Conservation (phyloP, 2,888 invertebrate species). For the Endomychus coccineus region DNA sequence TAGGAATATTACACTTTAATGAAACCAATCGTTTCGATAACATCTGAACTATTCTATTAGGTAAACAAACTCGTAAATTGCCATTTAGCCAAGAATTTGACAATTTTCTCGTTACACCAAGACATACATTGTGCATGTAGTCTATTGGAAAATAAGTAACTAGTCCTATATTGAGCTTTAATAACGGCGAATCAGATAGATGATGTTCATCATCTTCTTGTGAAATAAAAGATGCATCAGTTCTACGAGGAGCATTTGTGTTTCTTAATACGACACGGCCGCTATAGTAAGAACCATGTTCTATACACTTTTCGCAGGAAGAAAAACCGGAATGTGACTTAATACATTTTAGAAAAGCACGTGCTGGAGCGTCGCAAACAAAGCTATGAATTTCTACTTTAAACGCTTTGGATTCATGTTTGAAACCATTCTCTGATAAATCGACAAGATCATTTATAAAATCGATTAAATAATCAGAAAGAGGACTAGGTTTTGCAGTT, state of each 20-base stretch:
- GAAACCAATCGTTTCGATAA: neutral
- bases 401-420: conserved; percentile 5
- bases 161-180: neutral
- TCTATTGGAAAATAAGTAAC: neutral
- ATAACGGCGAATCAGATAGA: neutral
- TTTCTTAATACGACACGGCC: conserved; percentile 10
- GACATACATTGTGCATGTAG: no score
- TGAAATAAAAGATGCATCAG: neutral
- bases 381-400: no score
- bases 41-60: no score
- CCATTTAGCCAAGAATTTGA: conserved; percentile 12
- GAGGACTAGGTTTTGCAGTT: conserved; percentile 16
- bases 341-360: conserved; percentile 3
- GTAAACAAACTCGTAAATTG: no score
- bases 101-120: neutral
- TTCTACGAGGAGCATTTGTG: neutral
- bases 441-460: conserved; percentile 19
- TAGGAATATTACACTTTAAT: no score
- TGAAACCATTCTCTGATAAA: conserved; percentile 17
- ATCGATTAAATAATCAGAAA: no score
- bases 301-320: conserved; percentile 21
- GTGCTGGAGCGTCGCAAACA: no score
- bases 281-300: conserved; percentile 12
- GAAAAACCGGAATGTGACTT: conserved; percentile 9
- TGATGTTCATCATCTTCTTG: conserved; percentile 10